A percentile compares a stretch with the other conserved stretches of the same genome.
phyloP scores from a whole-genome alignment of 2,888 invertebrate species.

The Epinotia nisella region DNA sequence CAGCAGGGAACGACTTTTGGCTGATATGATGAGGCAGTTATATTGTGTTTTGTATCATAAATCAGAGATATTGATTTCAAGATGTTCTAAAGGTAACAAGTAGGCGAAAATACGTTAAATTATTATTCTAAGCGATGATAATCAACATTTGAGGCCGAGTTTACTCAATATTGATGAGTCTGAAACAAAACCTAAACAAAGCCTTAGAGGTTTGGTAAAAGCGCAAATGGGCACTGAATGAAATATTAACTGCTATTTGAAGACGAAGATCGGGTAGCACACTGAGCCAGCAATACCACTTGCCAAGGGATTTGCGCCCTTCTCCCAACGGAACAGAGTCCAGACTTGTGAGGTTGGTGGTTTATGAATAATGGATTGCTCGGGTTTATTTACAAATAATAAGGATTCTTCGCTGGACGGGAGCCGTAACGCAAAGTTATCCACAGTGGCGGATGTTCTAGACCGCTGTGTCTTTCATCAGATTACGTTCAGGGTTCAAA shows the following conservation, averaged over 20 bases:
- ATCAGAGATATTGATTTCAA: background rate
- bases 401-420: slow-evolving; percentile 28
- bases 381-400: slow-evolving; percentile 45
- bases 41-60: background rate
- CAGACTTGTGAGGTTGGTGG: background rate
- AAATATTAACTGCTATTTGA: slow-evolving; percentile 40
- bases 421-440: background rate
- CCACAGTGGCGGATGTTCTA: background rate
- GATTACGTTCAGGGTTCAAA: background rate
- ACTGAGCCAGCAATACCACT: background rate
- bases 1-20: too few species aligned
- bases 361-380: slow-evolving; percentile 43
- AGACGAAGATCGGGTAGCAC: slow-evolving; percentile 21
- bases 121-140: background rate
- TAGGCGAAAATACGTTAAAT: background rate
- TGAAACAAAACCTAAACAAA: slow-evolving; percentile 11
- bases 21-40: too few species aligned
- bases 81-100: background rate
- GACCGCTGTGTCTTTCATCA: background rate
- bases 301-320: slow-evolving; percentile 2
- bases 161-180: background rate
- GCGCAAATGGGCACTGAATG: slow-evolving; percentile 20
- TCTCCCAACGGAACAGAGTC: slow-evolving; percentile 3
- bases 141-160: background rate
- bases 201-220: slow-evolving; percentile 17